phyloP scores from a whole-genome alignment of 2,797 vertebrate species.

The Lagodon rhomboides region DNA sequence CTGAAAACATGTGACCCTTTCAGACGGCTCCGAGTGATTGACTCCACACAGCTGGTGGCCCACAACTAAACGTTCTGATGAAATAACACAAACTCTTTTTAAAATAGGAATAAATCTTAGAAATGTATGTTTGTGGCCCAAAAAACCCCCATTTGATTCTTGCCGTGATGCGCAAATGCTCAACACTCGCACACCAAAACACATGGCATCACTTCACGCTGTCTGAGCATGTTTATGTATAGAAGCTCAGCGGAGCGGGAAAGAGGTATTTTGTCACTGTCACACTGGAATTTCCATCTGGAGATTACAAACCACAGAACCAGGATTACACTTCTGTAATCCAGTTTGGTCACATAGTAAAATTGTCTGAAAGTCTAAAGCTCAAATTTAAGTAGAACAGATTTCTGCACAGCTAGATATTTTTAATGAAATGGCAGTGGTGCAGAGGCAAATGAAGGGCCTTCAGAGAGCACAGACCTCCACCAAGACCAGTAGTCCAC shows the following conservation, averaged over 20 bases:
- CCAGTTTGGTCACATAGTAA: neutral
- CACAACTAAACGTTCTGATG: conserved; percentile 1
- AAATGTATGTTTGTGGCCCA: neutral
- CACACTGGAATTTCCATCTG: conserved; percentile 21
- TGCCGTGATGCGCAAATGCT: neutral
- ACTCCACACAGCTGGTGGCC: conserved; percentile 16
- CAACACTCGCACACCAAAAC: neutral
- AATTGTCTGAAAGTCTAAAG: neutral
- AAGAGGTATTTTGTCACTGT: conserved; percentile 45
- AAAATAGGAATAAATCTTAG: neutral
- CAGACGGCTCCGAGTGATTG: conserved; percentile 34
- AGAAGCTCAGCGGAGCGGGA: conserved; percentile 18
- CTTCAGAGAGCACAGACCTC: no score
- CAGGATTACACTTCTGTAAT: conserved; percentile 1
- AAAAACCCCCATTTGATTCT: neutral
- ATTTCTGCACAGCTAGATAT: neutral
- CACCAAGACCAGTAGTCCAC: no score
- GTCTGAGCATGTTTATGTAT: conserved; percentile 24
- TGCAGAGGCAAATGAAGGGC: neutral
- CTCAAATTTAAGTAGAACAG: neutral
- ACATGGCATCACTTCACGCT: conserved; percentile 17
- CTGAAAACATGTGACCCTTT: conserved; percentile 59
- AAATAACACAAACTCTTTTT: neutral
- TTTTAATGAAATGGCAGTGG: neutral
- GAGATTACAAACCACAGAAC: conserved; percentile 11